These are phyloP conservation scores for Malurus leucopterus DNA, from an alignment of 2,797 vertebrate genomes.

Conservation along the genomic window DNA sequence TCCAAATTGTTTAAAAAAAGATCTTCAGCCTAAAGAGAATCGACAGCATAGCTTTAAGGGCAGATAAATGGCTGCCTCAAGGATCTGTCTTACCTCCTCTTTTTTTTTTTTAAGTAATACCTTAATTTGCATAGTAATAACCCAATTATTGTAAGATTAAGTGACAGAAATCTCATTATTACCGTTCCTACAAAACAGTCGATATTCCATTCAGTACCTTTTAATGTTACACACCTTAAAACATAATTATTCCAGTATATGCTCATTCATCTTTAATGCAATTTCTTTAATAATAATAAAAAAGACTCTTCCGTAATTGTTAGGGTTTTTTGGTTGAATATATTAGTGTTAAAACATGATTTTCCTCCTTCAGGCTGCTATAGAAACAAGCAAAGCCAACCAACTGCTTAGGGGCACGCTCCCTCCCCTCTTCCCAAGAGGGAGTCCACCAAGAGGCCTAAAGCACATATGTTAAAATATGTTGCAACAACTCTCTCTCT, in stretches of 20 bases:
- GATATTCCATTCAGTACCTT: slow-evolving; percentile 78
- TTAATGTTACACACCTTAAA: slow-evolving; percentile 77
- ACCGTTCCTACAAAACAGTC: slow-evolving; percentile 75
- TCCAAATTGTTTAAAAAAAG: slow-evolving; percentile 63
- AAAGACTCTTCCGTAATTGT: slow-evolving; percentile 63
- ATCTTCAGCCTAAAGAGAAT: slow-evolving; percentile 63
- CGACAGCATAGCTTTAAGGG: slow-evolving; percentile 64
- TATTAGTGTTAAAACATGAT: slow-evolving; percentile 67
- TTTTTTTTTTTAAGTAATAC: slow-evolving; percentile 75
- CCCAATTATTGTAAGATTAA: slow-evolving; percentile 81
- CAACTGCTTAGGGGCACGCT: slow-evolving; percentile 55
- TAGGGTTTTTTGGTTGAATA: slow-evolving; percentile 51
- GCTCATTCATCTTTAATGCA: slow-evolving; percentile 77
- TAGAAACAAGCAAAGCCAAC: slow-evolving; percentile 67
- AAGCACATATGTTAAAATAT: slow-evolving; percentile 53
- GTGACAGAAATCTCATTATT: slow-evolving; percentile 80
- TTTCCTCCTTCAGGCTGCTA: slow-evolving; percentile 60
- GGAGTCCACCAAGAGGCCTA: slow-evolving; percentile 53
- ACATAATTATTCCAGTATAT: slow-evolving; percentile 75
- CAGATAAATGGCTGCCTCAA: slow-evolving; percentile 69
- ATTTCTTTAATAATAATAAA: slow-evolving; percentile 72
- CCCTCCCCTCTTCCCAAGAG: slow-evolving; percentile 18
- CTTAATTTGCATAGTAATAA: slow-evolving; percentile 83
- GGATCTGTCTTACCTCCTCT: slow-evolving; percentile 65
- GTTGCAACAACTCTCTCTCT: slow-evolving; percentile 30